Evolutionary conservation across 2,797 vertebrate species (phyloP).

Genomic region (Dryobates pubescens): DNA sequence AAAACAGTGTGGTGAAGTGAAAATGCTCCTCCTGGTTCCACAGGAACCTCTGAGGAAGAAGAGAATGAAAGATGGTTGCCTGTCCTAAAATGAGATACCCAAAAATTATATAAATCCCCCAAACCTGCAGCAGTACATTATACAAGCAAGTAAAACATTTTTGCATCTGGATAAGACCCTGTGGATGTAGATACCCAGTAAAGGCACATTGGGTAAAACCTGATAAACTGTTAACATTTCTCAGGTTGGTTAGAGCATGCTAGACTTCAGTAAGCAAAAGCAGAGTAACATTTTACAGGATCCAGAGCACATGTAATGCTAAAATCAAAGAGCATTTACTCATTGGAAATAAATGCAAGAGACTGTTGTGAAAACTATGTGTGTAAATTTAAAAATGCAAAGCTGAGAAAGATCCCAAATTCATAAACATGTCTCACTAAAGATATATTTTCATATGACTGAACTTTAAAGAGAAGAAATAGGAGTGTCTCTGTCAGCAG

Average conservation of each 20-base stretch:
- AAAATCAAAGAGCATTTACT: constrained; percentile 6
- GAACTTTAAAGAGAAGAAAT: constrained; percentile 28
- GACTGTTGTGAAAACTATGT: constrained; percentile 15
- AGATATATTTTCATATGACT: neutral
- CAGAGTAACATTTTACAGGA: neutral
- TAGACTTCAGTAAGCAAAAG: constrained; percentile 9
- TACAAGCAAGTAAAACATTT: neutral
- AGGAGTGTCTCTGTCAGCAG: constrained; percentile 13
- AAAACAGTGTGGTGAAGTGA: neutral
- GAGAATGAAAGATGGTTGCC: neutral
- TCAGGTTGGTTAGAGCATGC: neutral
- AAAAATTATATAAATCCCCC: neutral
- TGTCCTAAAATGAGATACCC: neutral
- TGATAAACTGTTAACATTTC: neutral
- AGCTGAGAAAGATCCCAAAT: constrained; percentile 15
- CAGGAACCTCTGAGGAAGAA: neutral
- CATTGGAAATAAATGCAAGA: constrained; percentile 29
- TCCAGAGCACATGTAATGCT: neutral
- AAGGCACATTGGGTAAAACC: neutral
- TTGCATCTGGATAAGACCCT: neutral
- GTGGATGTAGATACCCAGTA: neutral
- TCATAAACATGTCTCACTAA: constrained; percentile 24
- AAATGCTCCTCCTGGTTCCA: neutral
- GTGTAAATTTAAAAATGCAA: constrained; percentile 14
- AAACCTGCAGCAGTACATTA: neutral